Base-by-base conservation (phyloP, 2,888 invertebrate genomes). In the Cantharis rufa region DNA sequence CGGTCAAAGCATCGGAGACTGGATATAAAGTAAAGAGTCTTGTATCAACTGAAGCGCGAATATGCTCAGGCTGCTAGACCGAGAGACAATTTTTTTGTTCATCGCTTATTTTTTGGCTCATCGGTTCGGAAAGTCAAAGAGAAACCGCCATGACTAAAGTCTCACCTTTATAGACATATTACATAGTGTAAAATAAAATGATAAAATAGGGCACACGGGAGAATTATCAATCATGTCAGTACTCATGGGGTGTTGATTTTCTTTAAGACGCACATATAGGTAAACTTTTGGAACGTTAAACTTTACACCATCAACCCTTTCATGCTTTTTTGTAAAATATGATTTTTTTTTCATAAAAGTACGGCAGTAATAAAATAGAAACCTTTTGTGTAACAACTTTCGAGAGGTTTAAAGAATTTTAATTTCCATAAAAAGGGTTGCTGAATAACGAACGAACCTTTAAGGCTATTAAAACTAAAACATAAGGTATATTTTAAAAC, bases 41-140 rank as follows among this genome's bases (percentile, higher is more conserved):
- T 68, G 77, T 78, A 74, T 69, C 77, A 80, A 81, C 74, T 77
- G 81, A 81, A 81, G 82, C 82, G 81, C 80, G 78, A 82, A 81
- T 80, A 78, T 78, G 79, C 80, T 77, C 77, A 78, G 74, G 81
- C 78, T 82, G 79, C 80, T 81, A 79, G 78, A 81, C 80, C 48
- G 71, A 76, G 79, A 76, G 79, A 80, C 74, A 77, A 73, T 76
- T 82, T 81, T 84, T 83, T 81, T 82, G 81, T 83, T 78, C 80
- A 81, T 81, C 80, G 80, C 80, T 84, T 84, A 84, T 84, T 86
- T 85, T 85, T 85, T 86, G 84, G 85, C 83, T 84, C 86, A 85
- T 81, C 84, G 88, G 85, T 81, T 84, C 84, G 88, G 87, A 88
- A 88, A 88, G 88, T 88, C 87, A 88, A 88, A 88, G 87, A 88